Base-by-base conservation (phyloP, 2,113 vertebrate species). In the Brachyistius frenatus region DNA sequence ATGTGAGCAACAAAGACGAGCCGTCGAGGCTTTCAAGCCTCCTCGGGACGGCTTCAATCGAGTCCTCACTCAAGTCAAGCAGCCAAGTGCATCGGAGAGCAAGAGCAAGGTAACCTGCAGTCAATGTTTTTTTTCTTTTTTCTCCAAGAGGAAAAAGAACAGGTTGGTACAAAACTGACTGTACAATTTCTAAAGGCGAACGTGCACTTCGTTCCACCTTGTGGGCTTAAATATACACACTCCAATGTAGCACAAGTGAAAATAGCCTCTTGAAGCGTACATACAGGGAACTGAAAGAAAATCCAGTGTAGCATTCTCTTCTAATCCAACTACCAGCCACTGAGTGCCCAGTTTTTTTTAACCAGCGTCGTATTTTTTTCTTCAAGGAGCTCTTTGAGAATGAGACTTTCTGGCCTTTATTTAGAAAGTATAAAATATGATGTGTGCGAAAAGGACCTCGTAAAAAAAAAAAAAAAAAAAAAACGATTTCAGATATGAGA, bases 11-110 rank as follows among this genome's bases (percentile, higher is more conserved):
- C 53, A 53, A 41, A 72, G 74, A 71, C 3, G 10, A 74, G 16
- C 54, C 33, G 69, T 66, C 5, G 13, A 69, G 16, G 54, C 41
- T 55, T 52, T 52, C 44, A 65, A 62, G 39, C 47, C 32, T 63
- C 46, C 10, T 57, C 54, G 39, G 39, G 44, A 81, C 23, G 36
- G 55, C 30, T 74, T 73, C n/a, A 33, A 62, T 54, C 13, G 8
- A 64, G 37, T 56, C 69, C 44, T 60, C 70, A 66, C 57, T 68
- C 66, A 78, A 78, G 70, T 78, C 55, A 50, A 63, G 56, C 83
- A 76, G 63, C 41, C 65, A 37, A 57, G 58, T 81, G 57, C 35
- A 47, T 61, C 36, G 7, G 60, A 54, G 60, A 82, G 52, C 44
- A 30, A 57, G 61, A 81, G 23, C 47, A n/a, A 16, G 10, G 50